Base-by-base conservation (phyloP, 2,797 vertebrate species). In the Premnoplex brunnescens region DNA sequence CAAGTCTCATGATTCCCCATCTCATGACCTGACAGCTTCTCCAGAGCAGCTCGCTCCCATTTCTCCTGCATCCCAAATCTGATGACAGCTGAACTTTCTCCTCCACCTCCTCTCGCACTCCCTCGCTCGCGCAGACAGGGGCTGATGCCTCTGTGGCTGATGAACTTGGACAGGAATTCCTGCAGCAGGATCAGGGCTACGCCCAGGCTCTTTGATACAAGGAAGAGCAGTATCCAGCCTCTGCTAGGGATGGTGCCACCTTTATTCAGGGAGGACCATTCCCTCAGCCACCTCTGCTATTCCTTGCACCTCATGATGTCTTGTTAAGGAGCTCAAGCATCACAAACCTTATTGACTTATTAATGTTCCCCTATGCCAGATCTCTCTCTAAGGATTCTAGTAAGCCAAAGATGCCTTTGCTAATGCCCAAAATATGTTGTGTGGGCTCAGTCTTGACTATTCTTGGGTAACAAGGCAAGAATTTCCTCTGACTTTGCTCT, bases 71-170 rank as follows among this genome's bases (percentile, higher is more conserved):
- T 90, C 81, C 56, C 56, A 60, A 46, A 21, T 34, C 68, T n/a
- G 71, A 39, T 11, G 64, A 76, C 86, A 94, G 93, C 86, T 80
- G 84, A 74, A 43, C 43, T 90, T 88, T 92, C 86, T 95, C 81
- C 72, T 74, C 93, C 0, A 0, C 88, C 77, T 82, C 78, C 86
- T 87, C 75, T 74, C 41, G 16, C 12, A 15, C 44, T 85, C 56
- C 66, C 66, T n/a, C 1, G 0, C 44, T 27, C 0, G 0, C n/a
- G 11, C 1, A 1, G 72, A 80, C 0, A 3, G n/a, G 30, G 46
- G 26, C 46, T 79, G 81, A 39, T 84, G 55, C 32, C 59, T 92
- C 80, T 60, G 76, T 3, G 12, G 37, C 83, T 85, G 55, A 66
- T 62, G 84, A 67, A 24, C 71, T 89, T 9, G 44, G 80, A 58